Percentiles rank a stretch among this genome's conserved stretches.
Conservation (phyloP, 2,888 invertebrate species). For the Catocala fraxini region DNA sequence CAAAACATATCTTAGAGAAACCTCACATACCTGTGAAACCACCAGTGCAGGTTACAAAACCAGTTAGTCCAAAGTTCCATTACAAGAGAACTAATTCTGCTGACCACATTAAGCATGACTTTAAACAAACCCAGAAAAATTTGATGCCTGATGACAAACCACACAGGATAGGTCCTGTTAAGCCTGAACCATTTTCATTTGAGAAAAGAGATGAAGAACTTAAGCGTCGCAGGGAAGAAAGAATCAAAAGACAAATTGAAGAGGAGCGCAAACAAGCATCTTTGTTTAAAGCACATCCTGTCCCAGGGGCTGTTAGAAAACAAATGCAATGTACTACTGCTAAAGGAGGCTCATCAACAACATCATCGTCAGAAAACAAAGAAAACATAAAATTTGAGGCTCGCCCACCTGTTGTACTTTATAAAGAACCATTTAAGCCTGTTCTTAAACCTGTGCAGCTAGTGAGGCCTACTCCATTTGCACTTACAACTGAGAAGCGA, state of each 20-base stretch:
- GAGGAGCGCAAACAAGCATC: slow-evolving; percentile 87
- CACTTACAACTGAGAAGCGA: slow-evolving; percentile 89
- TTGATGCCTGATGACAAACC: slow-evolving; percentile 56
- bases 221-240: slow-evolving; percentile 87
- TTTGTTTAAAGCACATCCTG: slow-evolving; percentile 91
- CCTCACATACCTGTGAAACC: slow-evolving; percentile 74
- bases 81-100: slow-evolving; percentile 67
- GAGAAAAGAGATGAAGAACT: slow-evolving; percentile 89
- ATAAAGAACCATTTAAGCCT: slow-evolving; percentile 90
- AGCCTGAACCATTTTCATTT: slow-evolving; percentile 90
- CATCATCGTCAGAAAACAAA: slow-evolving; percentile 76
- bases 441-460: slow-evolving; percentile 78
- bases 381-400: slow-evolving; percentile 89
- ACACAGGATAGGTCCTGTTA: slow-evolving; percentile 67
- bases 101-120: slow-evolving; percentile 55
- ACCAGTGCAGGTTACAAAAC: slow-evolving; percentile 62
- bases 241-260: slow-evolving; percentile 87
- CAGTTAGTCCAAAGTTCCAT: slow-evolving; percentile 73
- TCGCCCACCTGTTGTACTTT: slow-evolving; percentile 87
- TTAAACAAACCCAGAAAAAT: slow-evolving; percentile 23
- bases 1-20: slow-evolving; percentile 83
- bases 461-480: slow-evolving; percentile 83
- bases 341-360: slow-evolving; percentile 64
- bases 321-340: slow-evolving; percentile 66
- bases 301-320: slow-evolving; percentile 85